phyloP scores from a whole-genome alignment of 1,140 invertebrate genomes.

The Matsumurasca onukii region DNA sequence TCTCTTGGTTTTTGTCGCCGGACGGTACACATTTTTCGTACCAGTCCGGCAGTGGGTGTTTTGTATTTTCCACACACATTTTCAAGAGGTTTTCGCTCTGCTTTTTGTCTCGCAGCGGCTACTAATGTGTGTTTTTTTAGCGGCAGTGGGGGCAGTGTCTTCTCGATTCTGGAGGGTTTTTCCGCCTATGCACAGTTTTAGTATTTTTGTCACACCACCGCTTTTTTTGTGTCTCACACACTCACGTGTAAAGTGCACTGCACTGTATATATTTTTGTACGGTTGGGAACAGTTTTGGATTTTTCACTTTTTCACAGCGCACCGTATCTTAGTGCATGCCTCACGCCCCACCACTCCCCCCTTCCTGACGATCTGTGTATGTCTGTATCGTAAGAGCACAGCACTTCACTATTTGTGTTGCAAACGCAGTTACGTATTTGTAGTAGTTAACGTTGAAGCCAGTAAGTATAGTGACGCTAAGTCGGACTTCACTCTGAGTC shows the following conservation, averaged over 20 bases:
- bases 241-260: conserved; percentile 11
- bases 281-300: conserved; percentile 25
- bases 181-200: conserved; percentile 17
- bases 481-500: neutral
- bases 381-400: conserved; percentile 12
- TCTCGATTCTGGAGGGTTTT: conserved; percentile 6
- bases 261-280: conserved; percentile 33
- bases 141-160: neutral
- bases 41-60: neutral
- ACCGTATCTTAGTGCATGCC: conserved; percentile 33
- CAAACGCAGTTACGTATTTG: conserved; percentile 6
- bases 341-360: neutral
- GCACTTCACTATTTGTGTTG: neutral
- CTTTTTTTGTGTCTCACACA: conserved; percentile 36
- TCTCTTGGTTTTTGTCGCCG: conserved; percentile 29
- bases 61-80: conserved; percentile 18
- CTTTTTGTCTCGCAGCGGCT: conserved; percentile 10
- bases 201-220: conserved; percentile 32
- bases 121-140: conserved; percentile 19
- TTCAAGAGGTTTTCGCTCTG: conserved; percentile 9
- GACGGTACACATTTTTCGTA: conserved; percentile 20
- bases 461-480: too few relatives aligned
- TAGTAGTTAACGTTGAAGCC: neutral
- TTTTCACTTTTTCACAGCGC: conserved; percentile 31
- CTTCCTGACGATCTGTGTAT: neutral